phyloP scores from a whole-genome alignment of 2,888 invertebrate species.

The Pecten maximus region DNA sequence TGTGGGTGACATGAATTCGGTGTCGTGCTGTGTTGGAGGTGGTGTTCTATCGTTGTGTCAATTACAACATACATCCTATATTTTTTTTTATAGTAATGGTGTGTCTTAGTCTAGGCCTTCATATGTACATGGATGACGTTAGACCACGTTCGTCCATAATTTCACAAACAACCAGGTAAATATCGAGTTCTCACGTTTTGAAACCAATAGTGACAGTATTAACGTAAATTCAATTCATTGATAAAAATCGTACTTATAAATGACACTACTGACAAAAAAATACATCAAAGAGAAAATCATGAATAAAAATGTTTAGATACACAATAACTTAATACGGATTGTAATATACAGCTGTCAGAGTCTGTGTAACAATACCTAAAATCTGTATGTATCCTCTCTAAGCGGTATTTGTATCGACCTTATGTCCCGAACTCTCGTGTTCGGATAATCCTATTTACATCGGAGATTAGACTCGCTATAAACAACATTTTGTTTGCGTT shows the following conservation, averaged over 20 bases:
- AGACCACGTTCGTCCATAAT: too few relatives aligned
- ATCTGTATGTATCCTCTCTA: background rate
- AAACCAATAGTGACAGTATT: background rate
- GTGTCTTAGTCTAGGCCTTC: too few relatives aligned
- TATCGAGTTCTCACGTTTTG: background rate
- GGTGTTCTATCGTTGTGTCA: background rate
- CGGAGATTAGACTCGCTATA: background rate
- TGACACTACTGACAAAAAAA: background rate
- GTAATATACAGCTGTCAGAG: background rate
- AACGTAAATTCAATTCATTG: background rate
- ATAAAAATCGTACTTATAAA: background rate
- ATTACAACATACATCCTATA: background rate
- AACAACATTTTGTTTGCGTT: constrained; percentile 22
- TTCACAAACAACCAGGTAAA: background rate
- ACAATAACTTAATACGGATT: background rate
- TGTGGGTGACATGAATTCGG: too few relatives aligned
- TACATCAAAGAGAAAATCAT: background rate
- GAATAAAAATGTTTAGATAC: background rate
- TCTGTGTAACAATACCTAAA: background rate
- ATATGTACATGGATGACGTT: background rate
- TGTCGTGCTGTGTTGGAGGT: too few relatives aligned
- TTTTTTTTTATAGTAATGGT: background rate
- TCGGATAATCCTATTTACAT: background rate
- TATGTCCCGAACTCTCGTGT: background rate
- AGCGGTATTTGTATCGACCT: too few relatives aligned